These are phyloP conservation scores for Microdon myrmicae DNA, from an alignment of 2,888 invertebrate species.

Conservation along the genomic window DNA sequence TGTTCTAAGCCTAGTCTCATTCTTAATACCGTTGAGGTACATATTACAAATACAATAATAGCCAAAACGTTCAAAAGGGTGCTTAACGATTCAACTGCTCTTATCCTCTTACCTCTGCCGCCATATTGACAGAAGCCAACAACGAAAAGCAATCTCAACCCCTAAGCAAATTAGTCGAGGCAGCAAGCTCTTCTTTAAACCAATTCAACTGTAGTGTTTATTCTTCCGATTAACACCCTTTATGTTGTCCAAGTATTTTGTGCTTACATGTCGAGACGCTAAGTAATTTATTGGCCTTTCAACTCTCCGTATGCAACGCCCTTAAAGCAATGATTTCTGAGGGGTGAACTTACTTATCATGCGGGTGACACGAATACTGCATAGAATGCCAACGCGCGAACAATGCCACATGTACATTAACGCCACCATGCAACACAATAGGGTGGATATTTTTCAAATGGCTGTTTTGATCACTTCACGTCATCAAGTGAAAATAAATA, in stretches of 20 bases:
- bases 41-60: constrained; percentile 38
- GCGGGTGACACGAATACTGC: constrained; percentile 35
- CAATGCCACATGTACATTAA: constrained; percentile 35
- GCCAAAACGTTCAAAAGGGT: constrained; percentile 27
- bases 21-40: neutral
- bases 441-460: no score
- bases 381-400: constrained; percentile 31
- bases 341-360: constrained; percentile 28
- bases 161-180: constrained; percentile 31
- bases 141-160: constrained; percentile 34
- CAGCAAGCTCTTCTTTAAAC: constrained; percentile 2
- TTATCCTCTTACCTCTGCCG: no score
- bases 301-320: constrained; percentile 21
- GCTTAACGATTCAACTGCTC: constrained; percentile 26
- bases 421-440: neutral
- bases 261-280: constrained; percentile 46
- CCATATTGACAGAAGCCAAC: no score
- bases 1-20: constrained; percentile 8
- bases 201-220: neutral
- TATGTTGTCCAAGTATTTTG: constrained; percentile 19
- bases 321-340: constrained; percentile 20
- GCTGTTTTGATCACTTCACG: constrained; percentile 15
- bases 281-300: constrained; percentile 50
- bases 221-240: constrained; percentile 14
- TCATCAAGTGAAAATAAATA: constrained; percentile 35